Evolutionary conservation across 2,888 invertebrate genomes (phyloP).

Genomic region (Bombyx huttoni): DNA sequence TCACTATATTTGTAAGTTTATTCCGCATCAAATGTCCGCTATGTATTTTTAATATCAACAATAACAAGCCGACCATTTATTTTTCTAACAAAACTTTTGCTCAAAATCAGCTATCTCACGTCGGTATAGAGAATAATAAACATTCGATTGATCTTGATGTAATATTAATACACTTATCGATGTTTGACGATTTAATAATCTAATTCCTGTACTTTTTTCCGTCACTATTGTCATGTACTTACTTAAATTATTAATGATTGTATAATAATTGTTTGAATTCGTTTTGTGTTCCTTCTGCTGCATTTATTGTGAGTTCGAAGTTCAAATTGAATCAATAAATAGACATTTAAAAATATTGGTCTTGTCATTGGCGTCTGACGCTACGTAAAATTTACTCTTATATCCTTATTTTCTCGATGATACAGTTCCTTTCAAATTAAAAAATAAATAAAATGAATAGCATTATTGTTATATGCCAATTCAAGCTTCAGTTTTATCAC

Average conservation of each 20-base stretch:
- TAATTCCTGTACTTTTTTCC: constrained; percentile 32
- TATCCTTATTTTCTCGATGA: background rate
- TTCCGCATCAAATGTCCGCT: constrained; percentile 60
- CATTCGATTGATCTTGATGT: constrained; percentile 35
- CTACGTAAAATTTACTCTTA: background rate
- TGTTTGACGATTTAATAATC: constrained; percentile 31
- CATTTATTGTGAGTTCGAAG: constrained; percentile 72
- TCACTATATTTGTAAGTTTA: constrained; percentile 66
- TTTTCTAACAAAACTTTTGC: constrained; percentile 66
- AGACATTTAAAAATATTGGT: constrained; percentile 59
- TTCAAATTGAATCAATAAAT: constrained; percentile 74
- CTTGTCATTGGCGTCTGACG: constrained; percentile 43
- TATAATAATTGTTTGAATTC: constrained; percentile 54
- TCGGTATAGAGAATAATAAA: constrained; percentile 33
- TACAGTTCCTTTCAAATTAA: no score
- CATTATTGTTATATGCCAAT: no score
- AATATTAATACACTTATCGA: constrained; percentile 42
- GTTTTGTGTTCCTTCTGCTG: constrained; percentile 68
- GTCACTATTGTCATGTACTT: constrained; percentile 48
- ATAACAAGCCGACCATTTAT: constrained; percentile 55
- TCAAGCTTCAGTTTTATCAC: no score
- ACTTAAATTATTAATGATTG: constrained; percentile 38
- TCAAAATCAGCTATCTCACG: constrained; percentile 55
- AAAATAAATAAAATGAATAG: no score
- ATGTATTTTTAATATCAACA: constrained; percentile 53